Evolutionary conservation across 2,797 vertebrate genomes (phyloP).

Genomic region (Eutrigla gurnardus): DNA sequence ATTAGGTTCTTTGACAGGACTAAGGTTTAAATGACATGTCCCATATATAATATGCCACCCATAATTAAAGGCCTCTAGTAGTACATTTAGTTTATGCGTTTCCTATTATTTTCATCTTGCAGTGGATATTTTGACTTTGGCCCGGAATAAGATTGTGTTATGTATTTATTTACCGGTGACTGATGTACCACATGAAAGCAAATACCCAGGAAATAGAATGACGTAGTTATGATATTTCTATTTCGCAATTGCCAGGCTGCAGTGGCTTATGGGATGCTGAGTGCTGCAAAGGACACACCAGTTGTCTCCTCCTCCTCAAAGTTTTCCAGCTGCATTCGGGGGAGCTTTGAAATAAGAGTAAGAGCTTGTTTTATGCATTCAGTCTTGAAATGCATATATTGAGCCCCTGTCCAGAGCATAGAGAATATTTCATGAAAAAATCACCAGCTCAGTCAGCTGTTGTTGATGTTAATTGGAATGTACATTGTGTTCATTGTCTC

Average conservation of each 20-base stretch:
- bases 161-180: background rate
- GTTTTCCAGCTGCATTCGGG: background rate
- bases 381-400: constrained; percentile 8
- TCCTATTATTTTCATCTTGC: background rate
- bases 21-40: background rate
- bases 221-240: background rate
- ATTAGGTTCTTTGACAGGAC: background rate
- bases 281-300: constrained; percentile 1
- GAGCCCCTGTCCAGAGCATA: constrained; percentile 1
- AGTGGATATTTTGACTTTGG: background rate
- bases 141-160: background rate
- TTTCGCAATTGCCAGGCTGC: background rate
- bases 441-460: background rate
- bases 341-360: background rate
- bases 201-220: background rate
- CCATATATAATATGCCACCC: background rate
- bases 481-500: constrained; percentile 13
- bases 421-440: constrained; percentile 1
- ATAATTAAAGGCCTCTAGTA: background rate
- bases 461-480: background rate
- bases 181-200: background rate
- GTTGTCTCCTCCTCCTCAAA: constrained; percentile 11
- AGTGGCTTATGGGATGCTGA: constrained; percentile 13
- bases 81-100: background rate
- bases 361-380: constrained; percentile 8